Base-by-base conservation (phyloP, 2,888 invertebrate species). In the Diaprepes abbreviatus region DNA sequence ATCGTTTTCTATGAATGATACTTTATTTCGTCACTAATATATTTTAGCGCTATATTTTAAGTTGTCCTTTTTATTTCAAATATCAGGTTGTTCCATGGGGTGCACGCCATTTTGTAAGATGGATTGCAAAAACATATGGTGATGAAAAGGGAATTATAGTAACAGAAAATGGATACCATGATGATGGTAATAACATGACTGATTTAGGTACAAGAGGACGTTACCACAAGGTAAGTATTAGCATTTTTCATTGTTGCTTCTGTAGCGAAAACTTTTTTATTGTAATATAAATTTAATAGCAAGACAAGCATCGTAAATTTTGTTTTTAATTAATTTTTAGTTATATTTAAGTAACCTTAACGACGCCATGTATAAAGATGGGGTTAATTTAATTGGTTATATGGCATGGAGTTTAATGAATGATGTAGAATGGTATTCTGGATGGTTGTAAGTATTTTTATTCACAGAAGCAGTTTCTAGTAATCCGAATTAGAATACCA, bases 81-180 rank as follows among this genome's bases (percentile, higher is more conserved):
- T 16, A 4, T 45, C 28, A 82, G 88, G 85, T 75, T 85, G 86
- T 87, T 1, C 88, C 89, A 0, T 86, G 87, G 86, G 89, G 88
- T 0, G 85, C 90, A 67, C 81, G 83, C 70, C 87, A 87, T 68
- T 70, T 89, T 0, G 78, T 90, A 0, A 79, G 84, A 3, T 86
- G 87, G 78, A 71, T 80, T 4, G 68, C 73, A 71, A 64, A 79
- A 74, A 74, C 66, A 16, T 78, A 78, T 48, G 82, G 85, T 43
- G 86, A 89, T 76, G 65, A 71, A 19, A 87, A 88, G 0, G 83
- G 85, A 33, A 83, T 90, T 5, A 85, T 85, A 52, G 78, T 89
- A 1, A 87, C 87, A 0, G 90, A 88, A 76, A 89, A 89, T 67
- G 89, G 89, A 0, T 86, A 85, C 81, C 84, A 88, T 2, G 86